Evolutionary conservation across 1,140 invertebrate genomes (phyloP).

Genomic region (Agrypnia vestita): DNA sequence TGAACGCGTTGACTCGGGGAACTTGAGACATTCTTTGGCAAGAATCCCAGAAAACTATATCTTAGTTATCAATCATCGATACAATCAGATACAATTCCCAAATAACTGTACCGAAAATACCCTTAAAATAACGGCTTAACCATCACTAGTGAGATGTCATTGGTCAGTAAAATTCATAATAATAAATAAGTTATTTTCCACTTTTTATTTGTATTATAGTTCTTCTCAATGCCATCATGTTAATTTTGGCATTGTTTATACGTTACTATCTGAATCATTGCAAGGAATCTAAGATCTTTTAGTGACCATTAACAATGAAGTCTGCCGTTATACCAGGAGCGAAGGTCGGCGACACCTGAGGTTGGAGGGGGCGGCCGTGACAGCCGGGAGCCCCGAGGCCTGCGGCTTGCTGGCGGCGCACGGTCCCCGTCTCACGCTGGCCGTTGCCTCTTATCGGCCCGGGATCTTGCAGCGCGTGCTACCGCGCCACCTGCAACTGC

Average conservation of each 20-base stretch:
- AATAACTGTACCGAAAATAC: too few relatives aligned
- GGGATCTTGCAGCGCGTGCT: not conserved
- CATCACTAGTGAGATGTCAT: too few relatives aligned
- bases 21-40: too few relatives aligned
- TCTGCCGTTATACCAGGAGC: not conserved
- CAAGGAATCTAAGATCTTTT: not conserved
- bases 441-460: not conserved
- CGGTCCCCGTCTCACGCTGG: not conserved
- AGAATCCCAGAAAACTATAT: too few relatives aligned
- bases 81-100: too few relatives aligned
- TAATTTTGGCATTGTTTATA: not conserved
- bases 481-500: not conserved
- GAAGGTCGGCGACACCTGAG: not conserved
- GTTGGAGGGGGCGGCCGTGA: not conserved
- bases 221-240: not conserved
- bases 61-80: too few relatives aligned
- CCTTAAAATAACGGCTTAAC: too few relatives aligned
- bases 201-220: too few relatives aligned
- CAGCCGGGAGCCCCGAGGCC: not conserved
- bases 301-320: not conserved
- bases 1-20: too few relatives aligned
- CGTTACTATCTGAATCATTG: not conserved
- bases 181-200: too few relatives aligned
- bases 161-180: too few relatives aligned
- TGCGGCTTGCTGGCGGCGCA: not conserved